Evolutionary conservation across 2,797 vertebrate species (phyloP).

Genomic region (Poeciliopsis gracilis): DNA sequence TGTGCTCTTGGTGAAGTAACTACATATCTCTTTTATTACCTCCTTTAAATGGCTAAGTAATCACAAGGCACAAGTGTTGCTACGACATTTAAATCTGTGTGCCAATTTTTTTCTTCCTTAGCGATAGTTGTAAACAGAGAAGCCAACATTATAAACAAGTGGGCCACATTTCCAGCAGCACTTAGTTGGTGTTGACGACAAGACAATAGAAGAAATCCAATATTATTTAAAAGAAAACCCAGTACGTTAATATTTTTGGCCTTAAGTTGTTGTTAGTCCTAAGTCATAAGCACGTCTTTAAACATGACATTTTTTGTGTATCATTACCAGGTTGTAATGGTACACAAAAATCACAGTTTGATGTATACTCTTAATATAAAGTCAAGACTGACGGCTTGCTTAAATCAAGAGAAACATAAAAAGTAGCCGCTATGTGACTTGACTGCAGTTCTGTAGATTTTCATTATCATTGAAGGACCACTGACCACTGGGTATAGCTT

Average conservation of each 20-base stretch:
- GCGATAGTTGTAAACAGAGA: slow-evolving; percentile 46
- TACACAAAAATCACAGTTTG: neutral
- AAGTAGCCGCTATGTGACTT: neutral
- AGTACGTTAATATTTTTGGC: neutral
- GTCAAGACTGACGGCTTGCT: neutral
- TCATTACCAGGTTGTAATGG: neutral
- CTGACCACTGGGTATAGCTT: neutral
- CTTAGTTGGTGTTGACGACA: slow-evolving; percentile 8
- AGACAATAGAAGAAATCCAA: slow-evolving; percentile 10
- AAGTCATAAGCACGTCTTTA: neutral
- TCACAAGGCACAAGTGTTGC: neutral
- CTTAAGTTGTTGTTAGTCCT: neutral
- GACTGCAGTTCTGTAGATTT: neutral
- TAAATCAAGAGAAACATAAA: neutral
- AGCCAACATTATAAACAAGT: slow-evolving; percentile 5
- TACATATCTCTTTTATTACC: slow-evolving; percentile 3
- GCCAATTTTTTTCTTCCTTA: slow-evolving; percentile 1
- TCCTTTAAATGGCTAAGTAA: neutral
- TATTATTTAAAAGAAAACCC: neutral
- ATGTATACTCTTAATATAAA: neutral
- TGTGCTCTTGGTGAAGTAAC: slow-evolving; percentile 4
- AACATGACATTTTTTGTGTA: neutral
- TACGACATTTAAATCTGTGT: slow-evolving; percentile 18
- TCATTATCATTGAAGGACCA: neutral
- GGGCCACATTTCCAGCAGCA: slow-evolving; percentile 28